phyloP scores from a whole-genome alignment of 1,140 invertebrate species.

The Orchestia grillus region DNA sequence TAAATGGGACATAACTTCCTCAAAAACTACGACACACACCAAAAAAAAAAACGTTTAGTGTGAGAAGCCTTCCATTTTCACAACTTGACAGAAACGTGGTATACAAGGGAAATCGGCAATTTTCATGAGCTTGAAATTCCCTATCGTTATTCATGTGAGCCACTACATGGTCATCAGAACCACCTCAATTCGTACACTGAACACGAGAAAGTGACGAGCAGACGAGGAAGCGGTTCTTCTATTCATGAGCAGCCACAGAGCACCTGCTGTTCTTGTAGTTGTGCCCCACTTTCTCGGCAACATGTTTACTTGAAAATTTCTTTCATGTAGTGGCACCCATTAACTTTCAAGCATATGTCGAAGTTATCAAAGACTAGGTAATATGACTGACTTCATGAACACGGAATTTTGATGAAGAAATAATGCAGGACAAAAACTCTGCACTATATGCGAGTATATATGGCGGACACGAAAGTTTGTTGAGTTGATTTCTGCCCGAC shows the following conservation, averaged over 20 bases:
- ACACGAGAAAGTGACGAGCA: not conserved
- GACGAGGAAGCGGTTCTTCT: not conserved
- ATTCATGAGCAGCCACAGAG: not conserved
- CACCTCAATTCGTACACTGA: not conserved
- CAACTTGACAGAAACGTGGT: not conserved
- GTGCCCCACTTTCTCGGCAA: not conserved
- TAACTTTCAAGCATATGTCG: too few relatives aligned
- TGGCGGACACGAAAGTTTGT: not conserved
- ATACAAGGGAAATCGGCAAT: not conserved
- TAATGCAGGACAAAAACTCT: too few relatives aligned
- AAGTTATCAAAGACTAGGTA: too few relatives aligned
- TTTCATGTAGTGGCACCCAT: not conserved
- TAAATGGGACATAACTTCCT: too few relatives aligned
- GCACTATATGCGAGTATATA: not conserved
- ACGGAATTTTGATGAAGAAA: not conserved
- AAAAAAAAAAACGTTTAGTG: not conserved
- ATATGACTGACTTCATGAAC: too few relatives aligned
- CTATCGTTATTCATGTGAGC: not conserved
- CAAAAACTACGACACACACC: too few relatives aligned
- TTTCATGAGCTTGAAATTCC: not conserved
- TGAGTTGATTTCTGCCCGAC: not conserved
- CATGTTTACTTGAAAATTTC: not conserved
- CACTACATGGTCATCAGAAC: not conserved
- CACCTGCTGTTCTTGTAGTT: not conserved
- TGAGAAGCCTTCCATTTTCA: not conserved